These are phyloP conservation scores for Lophochroa leadbeateri DNA, from an alignment of 2,113 vertebrate genomes.

Conservation along the genomic window DNA sequence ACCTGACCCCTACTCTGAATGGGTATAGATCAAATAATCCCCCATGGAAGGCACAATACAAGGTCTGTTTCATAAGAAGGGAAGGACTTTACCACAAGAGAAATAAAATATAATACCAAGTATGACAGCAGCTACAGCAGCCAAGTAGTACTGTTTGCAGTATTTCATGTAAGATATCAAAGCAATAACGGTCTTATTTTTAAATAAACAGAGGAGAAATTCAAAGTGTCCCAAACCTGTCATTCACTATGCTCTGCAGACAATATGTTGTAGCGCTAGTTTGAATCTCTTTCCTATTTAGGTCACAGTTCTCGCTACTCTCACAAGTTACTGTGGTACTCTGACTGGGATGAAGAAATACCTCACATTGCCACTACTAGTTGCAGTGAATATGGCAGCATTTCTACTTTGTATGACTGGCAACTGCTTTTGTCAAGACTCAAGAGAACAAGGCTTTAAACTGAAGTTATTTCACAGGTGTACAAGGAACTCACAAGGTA, in stretches of 20 bases:
- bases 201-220: not conserved
- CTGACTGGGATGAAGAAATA: not conserved
- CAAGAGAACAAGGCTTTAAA: not conserved
- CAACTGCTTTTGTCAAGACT: not conserved
- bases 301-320: conserved; percentile 19
- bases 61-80: not conserved
- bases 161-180: not conserved
- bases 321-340: not conserved
- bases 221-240: conserved; percentile 29
- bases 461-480: not conserved
- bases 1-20: not conserved
- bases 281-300: conserved; percentile 28
- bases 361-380: not conserved
- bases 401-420: not conserved
- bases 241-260: not conserved
- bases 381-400: rapidly evolving
- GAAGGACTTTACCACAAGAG: not conserved
- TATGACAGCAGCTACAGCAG: not conserved
- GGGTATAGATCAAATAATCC: not conserved
- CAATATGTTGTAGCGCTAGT: not conserved
- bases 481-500: not conserved
- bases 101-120: rapidly evolving
- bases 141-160: not conserved
- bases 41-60: rapidly evolving
- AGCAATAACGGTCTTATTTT: not conserved